Conservation (phyloP, 2,113 vertebrate genomes). For the Pterocles burchelli region DNA sequence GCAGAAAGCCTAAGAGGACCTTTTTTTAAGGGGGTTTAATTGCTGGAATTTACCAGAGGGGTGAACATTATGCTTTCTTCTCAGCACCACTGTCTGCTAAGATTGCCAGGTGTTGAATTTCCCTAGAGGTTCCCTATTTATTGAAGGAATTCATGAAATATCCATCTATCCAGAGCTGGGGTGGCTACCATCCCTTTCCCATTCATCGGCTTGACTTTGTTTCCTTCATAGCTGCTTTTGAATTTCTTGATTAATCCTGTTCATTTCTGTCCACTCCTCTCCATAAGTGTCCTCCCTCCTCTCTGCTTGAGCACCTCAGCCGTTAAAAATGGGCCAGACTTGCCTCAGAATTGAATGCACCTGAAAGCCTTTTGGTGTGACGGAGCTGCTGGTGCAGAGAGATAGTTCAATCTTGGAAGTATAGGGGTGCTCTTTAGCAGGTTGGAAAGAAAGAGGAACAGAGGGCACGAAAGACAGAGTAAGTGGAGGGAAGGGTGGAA, state of each 20-base stretch:
- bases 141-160: constrained; percentile 50
- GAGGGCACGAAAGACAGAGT: neutral
- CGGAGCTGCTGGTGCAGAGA: neutral
- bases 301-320: neutral
- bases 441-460: neutral
- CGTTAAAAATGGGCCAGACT: neutral
- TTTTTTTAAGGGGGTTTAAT: constrained; percentile 70
- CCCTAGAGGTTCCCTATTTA: constrained; percentile 45
- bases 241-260: neutral
- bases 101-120: constrained; percentile 67
- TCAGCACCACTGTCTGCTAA: constrained; percentile 65
- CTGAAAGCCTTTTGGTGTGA: neutral
- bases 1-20: constrained; percentile 77
- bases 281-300: neutral
- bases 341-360: neutral
- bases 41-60: constrained; percentile 73
- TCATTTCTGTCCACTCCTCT: neutral
- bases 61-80: constrained; percentile 67
- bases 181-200: neutral
- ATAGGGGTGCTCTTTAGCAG: neutral
- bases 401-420: neutral
- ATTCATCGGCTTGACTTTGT: neutral
- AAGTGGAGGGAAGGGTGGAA: neutral
- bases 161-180: constrained; percentile 8
- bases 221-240: constrained; percentile 29